Evolutionary conservation across 1,140 invertebrate genomes (phyloP), one percentile per base, ranked within the genome.

Genomic region (Pemphigus obesinymphae): DNA sequence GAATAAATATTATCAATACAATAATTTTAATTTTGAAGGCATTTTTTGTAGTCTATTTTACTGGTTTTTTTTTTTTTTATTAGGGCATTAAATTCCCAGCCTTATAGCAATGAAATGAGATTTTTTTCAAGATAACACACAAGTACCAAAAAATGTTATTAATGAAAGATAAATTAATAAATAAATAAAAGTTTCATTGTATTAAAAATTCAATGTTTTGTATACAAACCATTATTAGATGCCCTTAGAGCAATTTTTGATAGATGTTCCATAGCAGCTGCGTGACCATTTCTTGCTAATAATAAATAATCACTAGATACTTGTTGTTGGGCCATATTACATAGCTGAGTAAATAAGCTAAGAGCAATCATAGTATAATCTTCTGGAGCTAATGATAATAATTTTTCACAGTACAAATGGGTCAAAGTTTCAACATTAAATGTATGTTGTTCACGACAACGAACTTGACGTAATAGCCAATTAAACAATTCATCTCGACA

Each of bases 211-310:
- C 3, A 53, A 15, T 29, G 29, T 0, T 11, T 58, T 31, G 55
- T 10, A 53, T 58, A 83, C 82, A 73, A 85, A 91, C 90, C 90
- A 53, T 94, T 96, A 86, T 93, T 96, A 83, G 92, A 92, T 1
- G 95, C 95, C 83, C 93, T 89, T 0, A 97, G 87, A 0, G 96
- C 96, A 83, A 98, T 97, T 86, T 93, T 94, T 96, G 96, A 98
- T 26, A 97, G 87, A 85, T 97, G 95, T 87, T 96, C 93, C 93
- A 97, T 97, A 17, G 94, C 95, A 37, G 94, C 90, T 2, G 87
- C 88, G 80, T 89, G 89, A 0, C 83, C 81, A 43, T 88, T 84
- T 80, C 87, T 86, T 83, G 76, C 76, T 45, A 80, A 13, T 10
- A 80, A 43, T 5, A 63, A 80, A 86, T 86, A 86, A 87, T 87